Evolutionary conservation across 2,888 invertebrate species (phyloP), one percentile per base, ranked within the genome.

Genomic region (Tholera decimalis): DNA sequence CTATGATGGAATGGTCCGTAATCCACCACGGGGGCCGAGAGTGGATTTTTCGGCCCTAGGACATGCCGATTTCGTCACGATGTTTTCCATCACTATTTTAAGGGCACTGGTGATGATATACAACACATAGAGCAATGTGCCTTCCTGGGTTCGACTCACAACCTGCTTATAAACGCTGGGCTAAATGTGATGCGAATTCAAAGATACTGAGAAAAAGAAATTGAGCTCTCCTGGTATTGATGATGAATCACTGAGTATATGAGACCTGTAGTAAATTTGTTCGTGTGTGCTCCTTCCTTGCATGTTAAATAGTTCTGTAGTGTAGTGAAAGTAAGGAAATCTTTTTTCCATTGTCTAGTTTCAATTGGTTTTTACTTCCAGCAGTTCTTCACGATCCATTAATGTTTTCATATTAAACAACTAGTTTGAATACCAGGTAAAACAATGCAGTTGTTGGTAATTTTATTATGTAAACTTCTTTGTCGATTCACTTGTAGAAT

Each of bases 281-380:
- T 15, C 4, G 3, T 44, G 22, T 28, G 13, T 28, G n/a, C 1
- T n/a, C 11, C 11, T 11, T 28, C 15, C 15, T 33, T 18, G 18
- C 18, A 56, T n/a, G 22, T 69, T 46, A 56, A 54, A 44, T 37
- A 3, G 39, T 58, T 49, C 18, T 24, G 20, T 33, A 18, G 2
- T 28, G 18, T 11, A 62, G 74, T 50, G 54, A 69, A 69, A 69
- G 74, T 39, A 39, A 33, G 69, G 18, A 73, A 73, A 50, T 44
- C 43, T 41, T 64, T 7, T 50, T 50, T 66, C 44, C 15, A 65
- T 69, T 55, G 67, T 69, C 66, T 44, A 28, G 22, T 53, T 53
- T 37, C 13, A 30, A 37, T 15, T 15, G 11, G 7, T 22, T 54
- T 64, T 49, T 49, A 55, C 49, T 50, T 69, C 26, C 72, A 37